A percentile compares a stretch with the other conserved stretches of the same genome.
These are phyloP conservation scores for Cynopterus brachyotis DNA, from an alignment of 2,113 vertebrate species.

Conservation along the genomic window DNA sequence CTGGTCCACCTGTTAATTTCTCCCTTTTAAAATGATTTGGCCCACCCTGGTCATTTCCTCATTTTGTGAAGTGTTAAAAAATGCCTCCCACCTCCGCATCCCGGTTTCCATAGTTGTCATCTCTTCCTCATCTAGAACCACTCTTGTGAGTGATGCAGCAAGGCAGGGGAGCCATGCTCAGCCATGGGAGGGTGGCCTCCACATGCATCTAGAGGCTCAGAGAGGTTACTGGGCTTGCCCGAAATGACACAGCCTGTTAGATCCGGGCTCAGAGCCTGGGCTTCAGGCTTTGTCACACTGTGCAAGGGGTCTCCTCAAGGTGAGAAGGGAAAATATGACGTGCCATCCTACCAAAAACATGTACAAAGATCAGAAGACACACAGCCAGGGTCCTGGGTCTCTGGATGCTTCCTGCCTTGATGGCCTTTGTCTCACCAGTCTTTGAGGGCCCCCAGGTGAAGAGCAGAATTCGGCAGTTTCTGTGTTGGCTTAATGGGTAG, in stretches of 20 bases:
- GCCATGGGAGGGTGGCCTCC: neutral
- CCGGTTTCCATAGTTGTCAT: neutral
- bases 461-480: neutral
- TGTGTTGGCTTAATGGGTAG: neutral
- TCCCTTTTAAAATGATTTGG: neutral
- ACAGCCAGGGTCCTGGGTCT: neutral
- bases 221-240: neutral
- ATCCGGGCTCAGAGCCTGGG: neutral
- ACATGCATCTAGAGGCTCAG: neutral
- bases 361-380: accelerated
- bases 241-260: neutral
- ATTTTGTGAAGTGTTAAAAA: neutral
- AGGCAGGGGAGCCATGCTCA: neutral
- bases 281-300: neutral
- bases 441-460: neutral
- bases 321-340: neutral
- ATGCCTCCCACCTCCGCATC: neutral
- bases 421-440: accelerated
- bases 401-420: neutral
- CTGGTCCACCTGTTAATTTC: neutral
- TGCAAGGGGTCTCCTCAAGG: neutral
- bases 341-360: neutral
- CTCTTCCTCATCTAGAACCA: neutral
- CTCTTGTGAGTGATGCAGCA: neutral
- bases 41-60: neutral